Evolutionary conservation across 2,113 vertebrate species (phyloP).

Genomic region (Archilochus colubris): DNA sequence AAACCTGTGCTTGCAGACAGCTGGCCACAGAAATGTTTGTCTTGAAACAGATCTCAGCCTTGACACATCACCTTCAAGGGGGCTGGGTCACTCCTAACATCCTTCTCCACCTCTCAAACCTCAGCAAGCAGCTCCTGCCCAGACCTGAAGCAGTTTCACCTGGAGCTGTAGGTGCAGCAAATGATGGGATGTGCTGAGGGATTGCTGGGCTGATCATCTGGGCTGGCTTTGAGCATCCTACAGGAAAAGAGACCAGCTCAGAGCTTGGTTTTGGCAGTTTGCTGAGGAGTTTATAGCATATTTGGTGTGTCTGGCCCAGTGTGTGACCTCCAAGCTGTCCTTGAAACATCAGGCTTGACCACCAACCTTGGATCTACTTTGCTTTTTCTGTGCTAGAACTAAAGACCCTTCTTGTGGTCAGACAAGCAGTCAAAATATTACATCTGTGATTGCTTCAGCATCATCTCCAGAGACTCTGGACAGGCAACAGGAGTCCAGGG

Average conservation of each 20-base stretch:
- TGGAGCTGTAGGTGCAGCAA: not conserved
- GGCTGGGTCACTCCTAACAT: not conserved
- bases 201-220: not conserved
- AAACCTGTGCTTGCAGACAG: not conserved
- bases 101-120: not conserved
- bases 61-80: not conserved
- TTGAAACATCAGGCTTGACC: not conserved
- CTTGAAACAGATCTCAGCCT: not conserved
- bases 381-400: not conserved
- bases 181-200: not conserved
- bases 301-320: not conserved
- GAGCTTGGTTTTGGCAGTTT: not conserved
- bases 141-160: not conserved
- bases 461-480: not conserved
- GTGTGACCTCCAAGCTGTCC: not conserved
- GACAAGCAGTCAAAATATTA: constrained; percentile 13
- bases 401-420: not conserved
- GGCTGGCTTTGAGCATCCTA: not conserved
- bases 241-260: not conserved
- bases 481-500: not conserved
- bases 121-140: not conserved
- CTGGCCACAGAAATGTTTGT: not conserved
- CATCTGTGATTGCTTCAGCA: constrained; percentile 28
- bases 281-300: not conserved
- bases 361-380: constrained; percentile 25